Evolutionary conservation across 2,888 invertebrate species (phyloP), one percentile per base, ranked within the genome.

Genomic region (Eutolmus rufibarbis): DNA sequence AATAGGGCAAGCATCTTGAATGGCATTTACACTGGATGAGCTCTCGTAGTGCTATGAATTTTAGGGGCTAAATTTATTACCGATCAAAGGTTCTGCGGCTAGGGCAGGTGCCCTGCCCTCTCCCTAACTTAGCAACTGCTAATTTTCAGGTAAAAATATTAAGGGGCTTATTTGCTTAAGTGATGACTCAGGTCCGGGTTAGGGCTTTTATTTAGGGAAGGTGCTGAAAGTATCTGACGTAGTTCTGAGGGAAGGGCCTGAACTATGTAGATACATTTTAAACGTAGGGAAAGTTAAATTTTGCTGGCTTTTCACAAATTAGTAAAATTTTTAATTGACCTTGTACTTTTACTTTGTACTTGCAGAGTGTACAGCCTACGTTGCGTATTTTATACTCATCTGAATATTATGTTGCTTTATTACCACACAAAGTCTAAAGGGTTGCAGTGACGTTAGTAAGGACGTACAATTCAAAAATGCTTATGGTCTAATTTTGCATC

Each of bases 1-100:
- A 79, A 79, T 46, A 79, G 79, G 16, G 43, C 51, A 79, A 51
- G 31, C 51, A 79, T 56, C 51, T 79, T 51, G 46, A 79, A 79
- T 46, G 79, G 51, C 51, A 56, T 79, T 79, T 51, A 28, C 23
- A 79, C 28, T 51, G 51, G 31, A 51, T 79, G 79, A 51, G 79
- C 79, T 23, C 66, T 66, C 28, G 23, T 14, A 31, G 51, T 31
- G 51, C 28, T 43, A 79, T 51, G 51, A 79, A 79, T 79, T 79
- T 23, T 79, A 79, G 8, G 28, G 28, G 28, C 19, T 23, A 79
- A 51, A 79, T 79, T 79, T 79, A 79, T 46, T 79, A 51, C 23
- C 31, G 46, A 79, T 79, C 51, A 79, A 76, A 76, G n/a, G 34
- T 34, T 76, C 34, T 76, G 76, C 76, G 76, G 34, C n/a, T 76